Base-by-base conservation (phyloP, 2,888 invertebrate genomes). In the Myopa testacea region DNA sequence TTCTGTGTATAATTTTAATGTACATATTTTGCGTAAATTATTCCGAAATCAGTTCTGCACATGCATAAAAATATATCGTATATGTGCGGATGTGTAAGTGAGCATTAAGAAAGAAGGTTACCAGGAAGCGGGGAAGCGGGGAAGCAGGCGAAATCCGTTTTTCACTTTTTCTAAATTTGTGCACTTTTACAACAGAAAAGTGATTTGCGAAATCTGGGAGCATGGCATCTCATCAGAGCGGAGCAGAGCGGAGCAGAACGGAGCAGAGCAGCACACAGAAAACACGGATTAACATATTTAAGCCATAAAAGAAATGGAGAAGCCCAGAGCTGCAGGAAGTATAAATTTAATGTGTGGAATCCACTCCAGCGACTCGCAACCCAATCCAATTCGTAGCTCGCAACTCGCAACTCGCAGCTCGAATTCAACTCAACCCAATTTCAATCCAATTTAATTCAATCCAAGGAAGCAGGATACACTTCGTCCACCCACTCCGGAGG, bases 261-360 rank as follows among this genome's bases (percentile, higher is more conserved):
- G 5, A 58, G 34, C 6, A 12, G 26, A 34, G 69, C 10, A 52
- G 70, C 55, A 40, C 40, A 69, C 67, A 67, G 75, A 76, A 65
- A 65, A 34, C 68, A 67, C 76, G 68, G 72, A 81, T 81, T 81
- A 79, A 78, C 81, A 81, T 81, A 81, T 81, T 80, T 77, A 75
- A 77, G 79, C 81, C 78, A 81, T 81, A 81, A 81, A 79, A 79
- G 77, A 80, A 82, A 81, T 82, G 82, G 81, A 77, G 74, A 78
- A 78, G 10, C 14, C 2, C n/a, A 55, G 14, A 78, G 77, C 74
- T 80, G 63, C 52, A 70, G 55, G 34, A 50, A 69, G 75, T 19
- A 63, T 4, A 73, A 55, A 45, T 45, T 45, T 45, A 45, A 45
- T 6, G 45, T 10, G 16, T 8, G 37, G 16, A 65, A 0, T 37